phyloP scores from a whole-genome alignment of 2,113 vertebrate genomes.

The Coracopsis vasa region DNA sequence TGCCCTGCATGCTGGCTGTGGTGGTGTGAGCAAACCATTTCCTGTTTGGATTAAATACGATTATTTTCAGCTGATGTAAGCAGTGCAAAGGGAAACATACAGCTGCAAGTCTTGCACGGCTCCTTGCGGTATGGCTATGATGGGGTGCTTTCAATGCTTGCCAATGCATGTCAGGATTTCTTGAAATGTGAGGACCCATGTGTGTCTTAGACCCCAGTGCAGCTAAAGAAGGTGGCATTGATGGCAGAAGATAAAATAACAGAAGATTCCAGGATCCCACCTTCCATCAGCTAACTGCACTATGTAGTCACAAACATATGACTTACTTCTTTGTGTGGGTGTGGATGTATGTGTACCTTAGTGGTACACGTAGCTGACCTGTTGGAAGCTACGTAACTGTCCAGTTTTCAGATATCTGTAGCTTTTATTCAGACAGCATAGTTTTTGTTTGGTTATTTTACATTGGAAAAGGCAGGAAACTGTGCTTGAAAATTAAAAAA shows the following conservation, averaged over 20 bases:
- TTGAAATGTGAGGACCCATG: background rate
- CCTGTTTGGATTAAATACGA: constrained; percentile 23
- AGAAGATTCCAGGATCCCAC: background rate
- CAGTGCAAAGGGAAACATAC: background rate
- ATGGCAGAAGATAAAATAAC: background rate
- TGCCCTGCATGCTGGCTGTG: background rate
- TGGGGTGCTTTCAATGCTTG: background rate
- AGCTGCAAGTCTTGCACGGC: constrained; percentile 50
- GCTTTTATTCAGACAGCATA: background rate
- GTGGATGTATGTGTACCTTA: background rate
- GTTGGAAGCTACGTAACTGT: background rate
- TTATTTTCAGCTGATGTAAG: constrained; percentile 65
- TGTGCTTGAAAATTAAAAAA: background rate
- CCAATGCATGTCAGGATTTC: background rate
- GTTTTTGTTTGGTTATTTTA: background rate
- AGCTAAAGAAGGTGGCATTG: background rate
- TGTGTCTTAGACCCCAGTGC: background rate
- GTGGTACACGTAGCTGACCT: background rate
- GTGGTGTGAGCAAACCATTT: constrained; percentile 47
- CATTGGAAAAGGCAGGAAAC: background rate
- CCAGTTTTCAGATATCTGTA: background rate
- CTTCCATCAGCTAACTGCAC: background rate
- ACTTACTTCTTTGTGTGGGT: background rate
- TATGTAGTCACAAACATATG: background rate
- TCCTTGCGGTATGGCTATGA: background rate